Base-by-base conservation (phyloP, 1,140 invertebrate species). In the Galleria mellonella region DNA sequence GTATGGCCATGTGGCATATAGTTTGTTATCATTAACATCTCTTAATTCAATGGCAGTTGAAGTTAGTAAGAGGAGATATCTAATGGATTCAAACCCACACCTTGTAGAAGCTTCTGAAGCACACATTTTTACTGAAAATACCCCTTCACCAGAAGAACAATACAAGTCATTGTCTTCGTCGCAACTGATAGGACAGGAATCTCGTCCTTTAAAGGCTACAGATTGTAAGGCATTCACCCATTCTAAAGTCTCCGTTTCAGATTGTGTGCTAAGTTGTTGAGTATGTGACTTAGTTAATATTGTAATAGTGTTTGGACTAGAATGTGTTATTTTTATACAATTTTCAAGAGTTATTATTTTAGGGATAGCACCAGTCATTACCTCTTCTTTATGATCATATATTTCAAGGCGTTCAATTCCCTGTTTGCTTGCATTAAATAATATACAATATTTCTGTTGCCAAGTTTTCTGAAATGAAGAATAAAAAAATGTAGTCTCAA, bases 141-240 rank as follows among this genome's bases (percentile, higher is more conserved):
- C 83, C 38, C 92, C 92, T 84, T 94, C 93, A 27, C 90, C 91
- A 57, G 92, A 93, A 15, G 93, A 92, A 56, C 93, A 95, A 62
- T 96, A 96, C 1, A 96, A 75, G 76, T 95, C 93, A 82, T 96
- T 96, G 64, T 96, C 94, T 87, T 96, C 94, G 85, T 95, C 93
- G 60, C 94, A 92, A 42, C 82, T 81, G 2, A 89, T 89, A 43
- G 89, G 88, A 53, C 73, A 83, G 0, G 89, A 89, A 23, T 87
- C 78, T 59, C 90, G 90, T 54, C 91, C 91, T 58, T 90, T 91
- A 69, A 96, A 96, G 11, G 94, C 94, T n/a, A 96, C 93, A 32
- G 90, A 90, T 63, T 95, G 94, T 32, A 96, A 88, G 33, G 92
- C 91, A 33, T 78, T 87, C 4, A 95, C 89, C 94, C 94, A 96